These are phyloP conservation scores for Lethrus apterus DNA, from an alignment of 1,140 invertebrate species.

Conservation along the genomic window DNA sequence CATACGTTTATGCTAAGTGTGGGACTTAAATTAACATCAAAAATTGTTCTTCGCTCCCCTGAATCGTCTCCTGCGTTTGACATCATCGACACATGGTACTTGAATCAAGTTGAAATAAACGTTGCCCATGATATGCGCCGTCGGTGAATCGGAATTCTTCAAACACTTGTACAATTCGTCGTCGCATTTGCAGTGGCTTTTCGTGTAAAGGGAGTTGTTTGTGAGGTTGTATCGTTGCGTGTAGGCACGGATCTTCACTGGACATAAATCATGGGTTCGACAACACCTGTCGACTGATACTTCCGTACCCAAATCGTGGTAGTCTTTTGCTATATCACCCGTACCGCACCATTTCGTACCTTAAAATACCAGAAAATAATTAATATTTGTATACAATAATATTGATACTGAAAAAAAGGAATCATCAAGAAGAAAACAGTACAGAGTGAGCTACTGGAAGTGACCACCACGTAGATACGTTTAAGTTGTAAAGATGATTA, in stretches of 20 bases:
- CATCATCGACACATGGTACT: slow-evolving; percentile 67
- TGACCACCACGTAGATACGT: too few relatives aligned
- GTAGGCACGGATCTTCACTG: slow-evolving; percentile 67
- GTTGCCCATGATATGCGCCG: slow-evolving; percentile 70
- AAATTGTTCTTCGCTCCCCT: slow-evolving; percentile 30
- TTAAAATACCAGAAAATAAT: slow-evolving; percentile 36
- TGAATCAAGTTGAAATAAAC: slow-evolving; percentile 82
- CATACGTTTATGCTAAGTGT: slow-evolving; percentile 1
- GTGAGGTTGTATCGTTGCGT: slow-evolving; percentile 68
- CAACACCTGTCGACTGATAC: slow-evolving; percentile 73
- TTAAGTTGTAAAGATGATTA: too few relatives aligned
- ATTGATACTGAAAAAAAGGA: background rate
- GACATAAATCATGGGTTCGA: slow-evolving; percentile 73
- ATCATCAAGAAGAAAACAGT: background rate
- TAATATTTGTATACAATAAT: background rate
- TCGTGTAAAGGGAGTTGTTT: slow-evolving; percentile 79
- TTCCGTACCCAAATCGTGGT: slow-evolving; percentile 71
- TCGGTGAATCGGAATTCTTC: slow-evolving; percentile 59
- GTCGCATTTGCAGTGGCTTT: slow-evolving; percentile 82
- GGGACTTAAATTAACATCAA: slow-evolving; percentile 17
- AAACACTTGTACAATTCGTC: slow-evolving; percentile 73
- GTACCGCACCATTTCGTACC: slow-evolving; percentile 87
- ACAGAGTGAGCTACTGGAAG: too few relatives aligned
- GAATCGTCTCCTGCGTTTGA: slow-evolving; percentile 36
- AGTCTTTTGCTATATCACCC: slow-evolving; percentile 73